Percentiles rank a stretch among this genome's conserved stretches.
phyloP scores from a whole-genome alignment of 2,797 vertebrate species.

The Sciurus vulgaris region DNA sequence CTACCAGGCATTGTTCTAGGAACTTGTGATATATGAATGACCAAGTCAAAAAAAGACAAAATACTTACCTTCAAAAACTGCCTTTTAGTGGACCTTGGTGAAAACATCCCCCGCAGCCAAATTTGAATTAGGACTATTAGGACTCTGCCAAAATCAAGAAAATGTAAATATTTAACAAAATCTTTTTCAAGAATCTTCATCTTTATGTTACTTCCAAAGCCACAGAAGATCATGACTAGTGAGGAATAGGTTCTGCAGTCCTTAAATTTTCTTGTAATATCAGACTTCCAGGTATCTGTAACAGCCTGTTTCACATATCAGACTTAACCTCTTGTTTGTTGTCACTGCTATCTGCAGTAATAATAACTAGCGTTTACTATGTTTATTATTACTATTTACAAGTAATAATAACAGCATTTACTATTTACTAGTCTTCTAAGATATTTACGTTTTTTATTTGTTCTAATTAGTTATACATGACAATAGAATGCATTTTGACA shows the following conservation, averaged over 20 bases:
- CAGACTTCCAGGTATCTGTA: not conserved
- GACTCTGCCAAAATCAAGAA: conserved; percentile 38
- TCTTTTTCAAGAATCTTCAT: not conserved
- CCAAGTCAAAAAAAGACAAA: not conserved
- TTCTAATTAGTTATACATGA: too few relatives aligned
- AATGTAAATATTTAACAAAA: not conserved
- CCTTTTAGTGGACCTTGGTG: not conserved
- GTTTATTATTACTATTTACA: too few relatives aligned
- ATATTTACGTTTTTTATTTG: not conserved
- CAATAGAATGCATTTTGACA: too few relatives aligned
- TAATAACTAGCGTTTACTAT: not conserved
- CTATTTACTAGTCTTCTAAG: not conserved
- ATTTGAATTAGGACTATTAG: not conserved
- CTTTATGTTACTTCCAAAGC: not conserved
- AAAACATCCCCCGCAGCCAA: not conserved
- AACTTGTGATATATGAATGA: not conserved
- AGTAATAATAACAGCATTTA: not conserved
- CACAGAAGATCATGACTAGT: not conserved
- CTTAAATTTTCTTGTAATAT: not conserved
- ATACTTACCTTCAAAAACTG: not conserved
- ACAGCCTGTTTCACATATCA: not conserved
- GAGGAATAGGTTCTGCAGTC: not conserved
- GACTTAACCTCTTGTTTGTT: not conserved
- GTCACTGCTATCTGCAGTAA: not conserved
- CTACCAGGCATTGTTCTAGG: not conserved